A percentile compares a stretch with the other conserved stretches of the same genome.
Conservation (phyloP, 2,888 invertebrate genomes). For the Catonia carolina region DNA sequence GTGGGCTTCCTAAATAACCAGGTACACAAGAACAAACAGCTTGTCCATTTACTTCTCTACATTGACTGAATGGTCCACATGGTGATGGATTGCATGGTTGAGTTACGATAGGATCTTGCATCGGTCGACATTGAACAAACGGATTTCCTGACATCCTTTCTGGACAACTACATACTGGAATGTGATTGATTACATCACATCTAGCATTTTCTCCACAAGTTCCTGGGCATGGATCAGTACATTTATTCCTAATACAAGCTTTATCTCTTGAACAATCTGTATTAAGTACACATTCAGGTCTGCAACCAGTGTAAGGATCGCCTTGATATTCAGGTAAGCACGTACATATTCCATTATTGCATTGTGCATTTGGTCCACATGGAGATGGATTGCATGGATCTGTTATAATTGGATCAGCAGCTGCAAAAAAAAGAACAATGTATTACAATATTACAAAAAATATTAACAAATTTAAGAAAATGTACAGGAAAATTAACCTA, state of each 20-base stretch:
- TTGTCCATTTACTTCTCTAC: constrained; percentile 63
- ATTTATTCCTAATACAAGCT: constrained; percentile 47
- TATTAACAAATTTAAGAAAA: no score
- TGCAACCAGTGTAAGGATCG: constrained; percentile 68
- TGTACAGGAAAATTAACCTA: no score
- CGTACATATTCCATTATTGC: constrained; percentile 59
- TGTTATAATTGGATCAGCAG: constrained; percentile 27
- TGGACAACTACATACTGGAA: constrained; percentile 67
- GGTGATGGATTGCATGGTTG: constrained; percentile 52
- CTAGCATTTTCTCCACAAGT: constrained; percentile 67
- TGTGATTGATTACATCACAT: constrained; percentile 67
- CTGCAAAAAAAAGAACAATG: constrained; percentile 9
- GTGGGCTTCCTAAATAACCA: constrained; percentile 67
- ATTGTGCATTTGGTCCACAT: constrained; percentile 69
- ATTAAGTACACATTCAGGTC: constrained; percentile 62
- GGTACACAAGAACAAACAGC: constrained; percentile 64
- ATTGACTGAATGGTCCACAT: constrained; percentile 54
- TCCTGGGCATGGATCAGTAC: constrained; percentile 55
- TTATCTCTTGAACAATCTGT: constrained; percentile 50
- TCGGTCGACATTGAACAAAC: constrained; percentile 53
- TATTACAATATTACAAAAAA: background rate
- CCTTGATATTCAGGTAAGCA: constrained; percentile 69
- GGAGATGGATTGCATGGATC: constrained; percentile 50
- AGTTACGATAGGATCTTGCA: constrained; percentile 40
- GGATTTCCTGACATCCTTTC: constrained; percentile 63